Base-by-base conservation (phyloP, 2,797 vertebrate species). In the Gambelia wislizenii region DNA sequence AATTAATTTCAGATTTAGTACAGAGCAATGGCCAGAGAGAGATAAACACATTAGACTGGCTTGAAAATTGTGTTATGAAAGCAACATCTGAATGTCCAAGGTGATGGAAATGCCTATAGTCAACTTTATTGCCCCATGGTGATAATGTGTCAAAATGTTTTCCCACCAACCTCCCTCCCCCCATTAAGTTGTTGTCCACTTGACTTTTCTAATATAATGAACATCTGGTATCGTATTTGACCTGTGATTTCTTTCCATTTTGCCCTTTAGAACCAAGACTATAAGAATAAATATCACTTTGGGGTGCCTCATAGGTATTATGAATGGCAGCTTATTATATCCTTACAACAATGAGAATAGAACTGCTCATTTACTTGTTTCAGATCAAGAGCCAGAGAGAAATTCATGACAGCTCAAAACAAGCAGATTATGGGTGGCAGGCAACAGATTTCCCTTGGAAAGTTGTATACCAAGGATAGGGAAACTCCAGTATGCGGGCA, bases 1-100 rank as follows among this genome's bases (percentile, higher is more conserved):
- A 64, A 82, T 89, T 82, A 89, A 86, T 89, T 89, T 86, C 69
- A 67, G 44, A 54, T 76, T 76, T 76, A 82, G 36, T 82, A 67
- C 2, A 36, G 36, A 69, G 56, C 67, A 80, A 80, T 61, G 42
- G 75, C 14, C 49, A 54, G 59, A 88, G n/a, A 13, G 59, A 83
- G 72, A 77, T 67, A 89, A 76, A 86, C 36, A 76, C 33, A 76
- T 54, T 42, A 42, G 59, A 81, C 18, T 42, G 83, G 42, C 30
- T 49, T 74, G 33, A 49, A 81, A 39, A 30, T 20, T 36, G 33
- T 85, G 42, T 42, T 47, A 74, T 81, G 33, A 61, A 59, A 27
- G 69, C 6, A 61, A 80, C 25, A 52, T 47, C 18, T 30, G 33
- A 80, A 42, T 25, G 64, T 30, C 16, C 39, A 47, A 14, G 6